Evolutionary conservation across 30 jellyfish, hydroid and myxozoan species (phyloP).

Genomic region (Hydractinia echinata): DNA sequence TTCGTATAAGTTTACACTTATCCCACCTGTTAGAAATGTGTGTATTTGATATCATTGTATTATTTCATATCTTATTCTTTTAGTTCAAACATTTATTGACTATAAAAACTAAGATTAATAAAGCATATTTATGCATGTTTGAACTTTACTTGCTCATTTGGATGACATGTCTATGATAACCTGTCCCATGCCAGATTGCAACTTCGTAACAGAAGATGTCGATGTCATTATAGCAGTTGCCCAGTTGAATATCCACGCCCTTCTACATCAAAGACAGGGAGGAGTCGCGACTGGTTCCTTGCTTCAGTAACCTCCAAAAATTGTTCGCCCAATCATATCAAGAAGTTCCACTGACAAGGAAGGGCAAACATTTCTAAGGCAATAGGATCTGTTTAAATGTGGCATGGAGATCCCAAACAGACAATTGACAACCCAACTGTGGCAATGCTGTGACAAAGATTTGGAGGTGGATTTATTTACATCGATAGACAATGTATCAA

Average conservation of each 20-base stretch:
- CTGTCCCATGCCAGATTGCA: no score
- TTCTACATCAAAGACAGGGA: not conserved
- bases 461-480: slow-evolving; percentile 3
- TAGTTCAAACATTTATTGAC: no score
- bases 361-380: not conserved
- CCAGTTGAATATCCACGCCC: slow-evolving; percentile 20
- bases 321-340: slow-evolving; percentile 23
- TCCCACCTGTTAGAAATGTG: no score
- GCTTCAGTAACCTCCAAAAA: not conserved
- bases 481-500: not conserved
- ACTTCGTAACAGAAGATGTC: slow-evolving; percentile 1
- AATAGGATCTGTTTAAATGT: slow-evolving; percentile 9
- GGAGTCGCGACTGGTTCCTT: not conserved
- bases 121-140: no score
- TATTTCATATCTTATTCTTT: no score
- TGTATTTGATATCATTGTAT: no score
- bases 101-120: no score
- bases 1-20: no score
- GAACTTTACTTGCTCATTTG: no score
- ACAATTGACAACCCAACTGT: slow-evolving; percentile 9
- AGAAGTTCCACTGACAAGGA: slow-evolving; percentile 14
- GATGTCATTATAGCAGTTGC: slow-evolving; percentile 12
- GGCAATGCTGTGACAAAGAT: slow-evolving; percentile 23
- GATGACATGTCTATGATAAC: no score
- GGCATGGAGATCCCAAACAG: slow-evolving; percentile 16